Evolutionary conservation across 2,888 invertebrate genomes (phyloP), one percentile per base, ranked within the genome.

Genomic region (Empis stercorea): DNA sequence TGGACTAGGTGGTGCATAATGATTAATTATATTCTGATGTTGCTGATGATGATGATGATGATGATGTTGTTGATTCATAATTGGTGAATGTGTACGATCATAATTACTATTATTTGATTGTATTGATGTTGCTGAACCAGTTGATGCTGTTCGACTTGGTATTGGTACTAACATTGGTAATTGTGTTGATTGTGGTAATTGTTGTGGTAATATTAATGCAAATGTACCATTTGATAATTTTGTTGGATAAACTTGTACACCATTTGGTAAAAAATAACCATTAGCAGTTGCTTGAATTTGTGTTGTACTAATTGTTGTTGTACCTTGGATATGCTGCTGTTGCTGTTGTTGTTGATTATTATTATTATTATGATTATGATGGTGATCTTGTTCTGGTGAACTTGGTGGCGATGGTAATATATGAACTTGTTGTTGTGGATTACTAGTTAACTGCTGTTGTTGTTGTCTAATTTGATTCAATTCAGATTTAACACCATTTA

Each of bases 181-280:
- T 1, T 78, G 74, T 2, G 75, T 68, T 14, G 64, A 58, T 45
- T 68, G 43, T 34, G 74, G 74, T 17, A 78, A 71, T 17, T 78
- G 76, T 6, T 83, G 78, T 0, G 87, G 87, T 47, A 88, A 63
- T 1, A 89, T 81, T 15, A 88, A 71, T 1, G 88, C 87, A 53
- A 88, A 81, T 65, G 86, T 87, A 0, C 88, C 88, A 60, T 87
- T 88, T 20, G 87, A 78, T 15, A 89, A 64, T 54, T 87, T 75
- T 11, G 87, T 88, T 17, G 87, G 87, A 13, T 88, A 83, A 45
- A 89, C 70, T 52, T 86, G 86, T 3, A 87, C 77, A 20, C 83
- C 81, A 56, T 84, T 84, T 58, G 77, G 75, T 55, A 79, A 68
- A 57, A 78, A 78, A 52, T 79, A 78, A 3, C 76, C 74, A 54